Evolutionary conservation across 2,113 vertebrate species (phyloP), one percentile per base, ranked within the genome.

Genomic region (Spermophilus dauricus): DNA sequence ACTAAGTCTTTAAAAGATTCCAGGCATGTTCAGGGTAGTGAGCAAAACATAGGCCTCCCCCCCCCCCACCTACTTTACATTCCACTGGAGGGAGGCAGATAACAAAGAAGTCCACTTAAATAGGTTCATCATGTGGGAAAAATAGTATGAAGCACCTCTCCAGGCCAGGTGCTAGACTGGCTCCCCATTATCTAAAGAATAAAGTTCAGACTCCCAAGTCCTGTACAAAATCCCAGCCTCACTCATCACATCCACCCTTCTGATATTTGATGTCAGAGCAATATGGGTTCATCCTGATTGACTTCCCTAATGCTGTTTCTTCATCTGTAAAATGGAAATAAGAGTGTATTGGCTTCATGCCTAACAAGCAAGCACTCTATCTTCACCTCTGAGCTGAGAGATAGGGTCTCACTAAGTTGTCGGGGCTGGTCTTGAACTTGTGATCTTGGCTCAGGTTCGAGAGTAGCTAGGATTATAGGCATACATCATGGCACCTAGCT

Each of bases 181-280:
- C 51, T 63, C 30, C 63, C 45, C 65, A 4, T 51, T 93, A 91
- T 85, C 95, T 95, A 32, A 80, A 56, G 89, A 95, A 77, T 95
- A 93, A 96, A 97, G 97, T 91, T 94, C 96, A 95, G 63, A 81
- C 8, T 96, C 88, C 58, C 22, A 45, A 88, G 85, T 61, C 51
- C 90, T 16, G 81, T 34, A 37, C 65, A 72, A 73, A 75, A 75
- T 58, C 70, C 80, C 75, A 92, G 51, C 20, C 76, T 45, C 32
- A 9, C 28, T 69, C 42, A n/a, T 82, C 11, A 22, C 61, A 70
- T 32, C 84, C 65, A 58, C 75, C 5, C 9, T 20, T 37, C 63
- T 42, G 34, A 39, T 37, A 81, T 83, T 77, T 81, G 28, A 45
- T 53, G 16, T 87, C 78, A 84, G 56, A 87, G 37, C 3, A 8